Conservation (phyloP, 2,797 vertebrate genomes). For the Sebastes trivittatus region DNA sequence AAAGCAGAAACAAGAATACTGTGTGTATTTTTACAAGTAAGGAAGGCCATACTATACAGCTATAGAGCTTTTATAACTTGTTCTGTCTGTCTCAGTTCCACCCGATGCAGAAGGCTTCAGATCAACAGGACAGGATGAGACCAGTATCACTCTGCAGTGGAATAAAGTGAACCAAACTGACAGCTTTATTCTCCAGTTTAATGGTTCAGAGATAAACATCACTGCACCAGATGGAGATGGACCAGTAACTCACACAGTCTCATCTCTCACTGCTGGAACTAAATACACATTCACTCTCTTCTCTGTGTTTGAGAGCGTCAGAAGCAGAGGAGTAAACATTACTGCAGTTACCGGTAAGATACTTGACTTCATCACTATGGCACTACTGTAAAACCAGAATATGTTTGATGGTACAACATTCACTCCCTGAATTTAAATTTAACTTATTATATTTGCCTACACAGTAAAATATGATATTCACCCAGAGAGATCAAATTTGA, state of each 20-base stretch:
- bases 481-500: too few species aligned
- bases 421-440: too few species aligned
- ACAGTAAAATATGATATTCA: too few species aligned
- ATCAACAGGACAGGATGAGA: background rate
- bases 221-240: background rate
- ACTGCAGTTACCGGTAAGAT: background rate
- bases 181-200: conserved; percentile 13
- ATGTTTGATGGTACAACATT: too few species aligned
- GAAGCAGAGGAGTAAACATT: background rate
- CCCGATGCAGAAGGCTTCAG: background rate
- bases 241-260: conserved; percentile 8
- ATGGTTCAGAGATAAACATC: background rate
- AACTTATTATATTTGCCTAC: too few species aligned
- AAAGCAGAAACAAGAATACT: background rate
- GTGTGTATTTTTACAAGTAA: background rate
- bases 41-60: background rate
- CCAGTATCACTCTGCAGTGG: conserved; percentile 55
- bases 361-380: background rate
- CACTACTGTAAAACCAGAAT: too few species aligned
- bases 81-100: conserved; percentile 10
- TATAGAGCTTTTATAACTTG: background rate
- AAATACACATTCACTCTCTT: conserved; percentile 40
- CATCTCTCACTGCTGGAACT: conserved; percentile 25
- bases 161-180: background rate
- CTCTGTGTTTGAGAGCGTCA: conserved; percentile 20